Conservation (phyloP, 2,797 vertebrate genomes). For the Odontamblyopus lacepedii region DNA sequence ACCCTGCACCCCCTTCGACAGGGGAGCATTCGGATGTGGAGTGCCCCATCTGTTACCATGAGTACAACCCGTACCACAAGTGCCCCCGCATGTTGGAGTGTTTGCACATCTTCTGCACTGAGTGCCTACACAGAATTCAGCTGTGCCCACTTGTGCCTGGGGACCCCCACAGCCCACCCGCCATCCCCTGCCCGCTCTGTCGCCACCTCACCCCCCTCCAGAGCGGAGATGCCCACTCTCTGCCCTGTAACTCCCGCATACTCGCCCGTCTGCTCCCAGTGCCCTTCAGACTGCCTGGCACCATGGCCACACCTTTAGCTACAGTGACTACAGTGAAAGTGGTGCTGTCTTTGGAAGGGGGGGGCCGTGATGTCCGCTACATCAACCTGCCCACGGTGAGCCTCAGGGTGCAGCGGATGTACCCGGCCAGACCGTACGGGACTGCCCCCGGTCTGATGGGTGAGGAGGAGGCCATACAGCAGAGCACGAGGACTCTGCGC, state of each 20-base stretch:
- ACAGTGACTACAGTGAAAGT: slow-evolving; percentile 72
- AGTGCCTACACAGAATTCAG: slow-evolving; percentile 80
- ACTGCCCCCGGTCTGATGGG: slow-evolving; percentile 38
- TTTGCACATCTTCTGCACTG: slow-evolving; percentile 80
- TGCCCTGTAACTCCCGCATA: slow-evolving; percentile 76
- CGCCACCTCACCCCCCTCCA: slow-evolving; percentile 75
- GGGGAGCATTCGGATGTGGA: slow-evolving; percentile 74
- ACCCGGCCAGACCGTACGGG: slow-evolving; percentile 37
- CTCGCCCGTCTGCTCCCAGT: slow-evolving; percentile 63
- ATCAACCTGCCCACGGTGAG: slow-evolving; percentile 82
- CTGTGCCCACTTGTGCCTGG: slow-evolving; percentile 54
- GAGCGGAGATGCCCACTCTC: slow-evolving; percentile 57
- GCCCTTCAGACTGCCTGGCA: slow-evolving; percentile 55
- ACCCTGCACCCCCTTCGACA: slow-evolving; percentile 15
- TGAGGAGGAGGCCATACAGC: slow-evolving; percentile 58
- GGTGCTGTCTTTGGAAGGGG: slow-evolving; percentile 75
- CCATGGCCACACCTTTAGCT: slow-evolving; percentile 48
- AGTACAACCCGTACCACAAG: slow-evolving; percentile 77
- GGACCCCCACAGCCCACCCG: slow-evolving; percentile 37
- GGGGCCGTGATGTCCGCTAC: slow-evolving; percentile 65
- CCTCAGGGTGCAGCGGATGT: slow-evolving; percentile 81
- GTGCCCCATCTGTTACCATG: slow-evolving; percentile 83
- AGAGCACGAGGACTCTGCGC: slow-evolving; percentile 64
- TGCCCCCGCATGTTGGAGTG: slow-evolving; percentile 81
- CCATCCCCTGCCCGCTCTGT: slow-evolving; percentile 80